Conservation (phyloP, 2,113 vertebrate species). For the Pleuronectes platessa region DNA sequence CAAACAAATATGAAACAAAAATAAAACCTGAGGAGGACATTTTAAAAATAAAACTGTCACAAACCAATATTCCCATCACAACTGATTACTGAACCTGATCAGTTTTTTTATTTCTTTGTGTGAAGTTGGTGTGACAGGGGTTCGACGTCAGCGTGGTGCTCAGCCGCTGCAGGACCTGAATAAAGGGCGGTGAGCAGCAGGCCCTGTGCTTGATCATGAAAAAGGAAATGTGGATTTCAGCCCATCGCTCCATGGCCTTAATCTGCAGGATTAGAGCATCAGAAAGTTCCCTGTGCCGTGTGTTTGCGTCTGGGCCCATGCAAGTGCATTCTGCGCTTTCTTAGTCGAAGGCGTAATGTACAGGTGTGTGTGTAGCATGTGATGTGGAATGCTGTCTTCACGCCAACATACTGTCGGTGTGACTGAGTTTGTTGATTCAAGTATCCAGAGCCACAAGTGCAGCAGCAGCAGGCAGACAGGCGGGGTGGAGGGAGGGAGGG, state of each 20-base stretch:
- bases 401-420: conserved; percentile 17
- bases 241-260: conserved; percentile 73
- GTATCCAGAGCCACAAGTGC: conserved; percentile 38
- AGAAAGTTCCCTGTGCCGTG: conserved; percentile 39
- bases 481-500: not conserved
- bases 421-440: conserved; percentile 25
- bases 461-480: conserved; percentile 27
- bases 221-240: conserved; percentile 68
- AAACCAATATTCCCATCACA: not conserved
- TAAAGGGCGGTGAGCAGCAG: conserved; percentile 22
- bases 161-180: conserved; percentile 3
- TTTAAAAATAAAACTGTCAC: no score
- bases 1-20: no score
- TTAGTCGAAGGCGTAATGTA: conserved; percentile 2
- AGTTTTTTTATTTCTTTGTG: not conserved
- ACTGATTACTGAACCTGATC: not conserved
- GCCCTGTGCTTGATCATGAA: conserved; percentile 38
- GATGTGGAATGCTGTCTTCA: not conserved
- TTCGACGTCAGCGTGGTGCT: conserved; percentile 8
- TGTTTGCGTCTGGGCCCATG: conserved; percentile 11
- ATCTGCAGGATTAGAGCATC: conserved; percentile 78
- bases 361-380: not conserved
- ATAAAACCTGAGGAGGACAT: no score
- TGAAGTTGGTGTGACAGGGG: conserved; percentile 8
- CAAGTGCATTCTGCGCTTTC: conserved; percentile 2